phyloP scores from a whole-genome alignment of 2,888 invertebrate genomes.

The Aphodius sticticus region DNA sequence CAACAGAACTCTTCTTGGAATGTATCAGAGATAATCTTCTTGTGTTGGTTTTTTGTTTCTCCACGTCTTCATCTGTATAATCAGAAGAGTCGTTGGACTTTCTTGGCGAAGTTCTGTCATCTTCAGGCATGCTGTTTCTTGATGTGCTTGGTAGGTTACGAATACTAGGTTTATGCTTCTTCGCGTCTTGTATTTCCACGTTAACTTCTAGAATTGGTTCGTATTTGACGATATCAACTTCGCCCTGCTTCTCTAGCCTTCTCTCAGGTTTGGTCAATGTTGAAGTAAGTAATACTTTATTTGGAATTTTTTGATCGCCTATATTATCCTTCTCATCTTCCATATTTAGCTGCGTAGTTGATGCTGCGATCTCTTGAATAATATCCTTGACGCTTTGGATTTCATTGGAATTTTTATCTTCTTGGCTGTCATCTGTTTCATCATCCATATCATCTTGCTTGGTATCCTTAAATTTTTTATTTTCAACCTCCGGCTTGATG shows the following conservation, averaged over 20 bases:
- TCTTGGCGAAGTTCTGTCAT: not conserved
- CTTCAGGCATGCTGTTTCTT: not conserved
- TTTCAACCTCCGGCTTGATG: not conserved
- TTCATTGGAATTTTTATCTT: not conserved
- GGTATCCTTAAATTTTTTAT: not conserved
- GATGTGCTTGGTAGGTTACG: not conserved
- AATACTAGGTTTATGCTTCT: not conserved
- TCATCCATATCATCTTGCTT: too few relatives aligned
- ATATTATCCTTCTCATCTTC: constrained; percentile 8
- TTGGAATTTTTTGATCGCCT: constrained; percentile 8
- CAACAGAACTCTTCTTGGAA: constrained; percentile 54
- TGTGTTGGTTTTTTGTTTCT: constrained; percentile 29
- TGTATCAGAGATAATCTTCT: constrained; percentile 44
- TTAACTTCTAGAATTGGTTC: constrained; percentile 13
- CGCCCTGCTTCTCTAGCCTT: constrained; percentile 7
- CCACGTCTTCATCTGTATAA: constrained; percentile 39
- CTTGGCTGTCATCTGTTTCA: too few relatives aligned
- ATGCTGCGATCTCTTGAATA: constrained; percentile 9
- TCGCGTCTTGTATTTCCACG: not conserved
- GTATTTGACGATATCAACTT: constrained; percentile 19
- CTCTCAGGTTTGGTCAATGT: not conserved
- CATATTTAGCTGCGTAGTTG: not conserved
- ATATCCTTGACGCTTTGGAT: not conserved
- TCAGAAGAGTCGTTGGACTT: constrained; percentile 9
- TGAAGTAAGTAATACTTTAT: not conserved